Evolutionary conservation across 30 jellyfish, hydroid and myxozoan genomes (phyloP).

Genomic region (Hydractinia echinata): DNA sequence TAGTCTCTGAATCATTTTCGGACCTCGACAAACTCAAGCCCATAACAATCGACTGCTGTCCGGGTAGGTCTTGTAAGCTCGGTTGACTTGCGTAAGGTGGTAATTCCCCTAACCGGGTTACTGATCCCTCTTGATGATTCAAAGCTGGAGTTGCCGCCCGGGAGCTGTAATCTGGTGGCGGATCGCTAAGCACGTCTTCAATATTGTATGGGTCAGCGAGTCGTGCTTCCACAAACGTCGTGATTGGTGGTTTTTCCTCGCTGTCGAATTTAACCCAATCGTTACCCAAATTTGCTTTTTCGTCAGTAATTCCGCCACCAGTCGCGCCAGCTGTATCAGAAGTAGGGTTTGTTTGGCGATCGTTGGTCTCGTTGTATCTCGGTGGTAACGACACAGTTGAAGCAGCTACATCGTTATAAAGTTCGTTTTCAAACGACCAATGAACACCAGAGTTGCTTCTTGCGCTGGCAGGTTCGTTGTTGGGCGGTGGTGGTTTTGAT

Average conservation of each 20-base stretch:
- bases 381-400: conserved; percentile 13
- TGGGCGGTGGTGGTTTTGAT: conserved; percentile 7
- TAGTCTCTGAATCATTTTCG: no score
- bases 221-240: background rate
- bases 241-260: background rate
- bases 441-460: background rate
- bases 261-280: conserved; percentile 5
- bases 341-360: background rate
- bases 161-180: background rate
- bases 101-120: no score
- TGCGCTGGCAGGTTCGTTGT: background rate
- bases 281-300: background rate
- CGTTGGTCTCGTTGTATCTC: background rate
- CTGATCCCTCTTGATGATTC: no score
- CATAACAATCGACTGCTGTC: no score
- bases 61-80: no score
- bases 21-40: no score
- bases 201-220: background rate
- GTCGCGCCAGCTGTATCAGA: background rate
- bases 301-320: background rate
- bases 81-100: no score
- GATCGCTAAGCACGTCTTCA: background rate
- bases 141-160: background rate
- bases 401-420: background rate
- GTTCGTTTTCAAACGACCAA: conserved; percentile 4